Conservation (phyloP, 2,888 invertebrate species). For the Agriopis marginaria region DNA sequence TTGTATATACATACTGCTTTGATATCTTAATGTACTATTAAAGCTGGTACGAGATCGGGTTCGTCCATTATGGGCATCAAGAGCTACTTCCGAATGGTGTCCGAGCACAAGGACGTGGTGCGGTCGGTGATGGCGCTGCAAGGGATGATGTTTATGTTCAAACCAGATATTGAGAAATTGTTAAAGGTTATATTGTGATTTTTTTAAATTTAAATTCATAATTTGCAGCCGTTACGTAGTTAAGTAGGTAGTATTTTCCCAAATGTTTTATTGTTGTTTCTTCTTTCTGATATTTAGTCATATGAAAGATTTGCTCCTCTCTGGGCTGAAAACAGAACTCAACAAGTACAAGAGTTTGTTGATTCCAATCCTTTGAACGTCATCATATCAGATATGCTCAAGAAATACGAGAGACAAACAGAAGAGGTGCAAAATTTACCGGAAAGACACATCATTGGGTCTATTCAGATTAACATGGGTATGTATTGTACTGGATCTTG, state of each 20-base stretch:
- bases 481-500: slow-evolving; percentile 36
- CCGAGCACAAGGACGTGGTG: slow-evolving; percentile 93
- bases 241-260: background rate
- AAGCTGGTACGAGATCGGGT: slow-evolving; percentile 65
- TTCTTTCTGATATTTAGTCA: slow-evolving; percentile 52
- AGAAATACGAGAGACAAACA: slow-evolving; percentile 89
- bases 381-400: slow-evolving; percentile 91
- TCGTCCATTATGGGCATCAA: slow-evolving; percentile 66
- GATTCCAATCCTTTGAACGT: slow-evolving; percentile 90
- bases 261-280: background rate
- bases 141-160: slow-evolving; percentile 90
- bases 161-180: slow-evolving; percentile 88
- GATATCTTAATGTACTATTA: slow-evolving; percentile 18
- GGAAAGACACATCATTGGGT: slow-evolving; percentile 89
- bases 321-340: slow-evolving; percentile 91
- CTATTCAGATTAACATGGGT: slow-evolving; percentile 92
- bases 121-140: slow-evolving; percentile 91
- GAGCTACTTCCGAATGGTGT: slow-evolving; percentile 90
- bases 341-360: slow-evolving; percentile 89
- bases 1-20: background rate
- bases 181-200: slow-evolving; percentile 65
- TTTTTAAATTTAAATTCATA: background rate
- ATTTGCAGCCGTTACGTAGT: too few species aligned
- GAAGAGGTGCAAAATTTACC: slow-evolving; percentile 88
- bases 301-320: slow-evolving; percentile 87